Percentiles rank a stretch among this genome's conserved stretches.
These are phyloP conservation scores for Poecilia velifera DNA, from an alignment of 2,797 vertebrate species.

Conservation along the genomic window DNA sequence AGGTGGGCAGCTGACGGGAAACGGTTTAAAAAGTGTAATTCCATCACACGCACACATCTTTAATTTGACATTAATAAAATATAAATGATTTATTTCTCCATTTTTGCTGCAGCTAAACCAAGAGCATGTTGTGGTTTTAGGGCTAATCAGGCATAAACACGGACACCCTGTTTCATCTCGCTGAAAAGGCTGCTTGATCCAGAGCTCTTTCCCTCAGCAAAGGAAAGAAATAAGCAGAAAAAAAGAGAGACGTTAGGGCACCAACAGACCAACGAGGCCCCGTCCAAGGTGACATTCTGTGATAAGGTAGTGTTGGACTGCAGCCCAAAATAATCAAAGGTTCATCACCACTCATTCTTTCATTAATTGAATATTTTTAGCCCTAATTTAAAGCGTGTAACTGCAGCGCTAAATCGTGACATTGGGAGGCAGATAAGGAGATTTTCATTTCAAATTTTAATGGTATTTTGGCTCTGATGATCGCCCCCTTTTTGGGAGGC, in stretches of 20 bases:
- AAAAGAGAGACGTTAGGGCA: slow-evolving; percentile 70
- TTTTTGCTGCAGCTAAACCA: slow-evolving; percentile 54
- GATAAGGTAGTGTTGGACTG: slow-evolving; percentile 84
- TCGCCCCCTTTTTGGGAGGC: slow-evolving; percentile 68
- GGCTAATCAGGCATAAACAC: slow-evolving; percentile 79
- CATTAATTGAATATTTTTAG: slow-evolving; percentile 87
- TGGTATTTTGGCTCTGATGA: slow-evolving; percentile 81
- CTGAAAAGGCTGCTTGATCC: slow-evolving; percentile 44
- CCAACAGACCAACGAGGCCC: slow-evolving; percentile 79
- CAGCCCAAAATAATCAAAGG: slow-evolving; percentile 85
- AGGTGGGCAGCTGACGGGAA: slow-evolving; percentile 41
- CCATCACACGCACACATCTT: slow-evolving; percentile 76
- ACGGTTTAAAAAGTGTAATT: slow-evolving; percentile 71
- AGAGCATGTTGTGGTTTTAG: slow-evolving; percentile 65
- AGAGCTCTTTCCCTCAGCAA: slow-evolving; percentile 71
- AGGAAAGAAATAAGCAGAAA: slow-evolving; percentile 74
- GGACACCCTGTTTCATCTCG: slow-evolving; percentile 50
- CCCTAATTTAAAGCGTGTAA: slow-evolving; percentile 79
- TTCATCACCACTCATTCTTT: slow-evolving; percentile 84
- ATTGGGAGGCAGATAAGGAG: slow-evolving; percentile 81
- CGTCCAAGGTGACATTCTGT: slow-evolving; percentile 84
- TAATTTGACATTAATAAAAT: slow-evolving; percentile 81
- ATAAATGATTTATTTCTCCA: slow-evolving; percentile 80
- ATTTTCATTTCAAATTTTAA: slow-evolving; percentile 87
- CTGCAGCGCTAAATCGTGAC: slow-evolving; percentile 78